phyloP scores from a whole-genome alignment of 2,797 vertebrate species.

The Cyclura pinguis region DNA sequence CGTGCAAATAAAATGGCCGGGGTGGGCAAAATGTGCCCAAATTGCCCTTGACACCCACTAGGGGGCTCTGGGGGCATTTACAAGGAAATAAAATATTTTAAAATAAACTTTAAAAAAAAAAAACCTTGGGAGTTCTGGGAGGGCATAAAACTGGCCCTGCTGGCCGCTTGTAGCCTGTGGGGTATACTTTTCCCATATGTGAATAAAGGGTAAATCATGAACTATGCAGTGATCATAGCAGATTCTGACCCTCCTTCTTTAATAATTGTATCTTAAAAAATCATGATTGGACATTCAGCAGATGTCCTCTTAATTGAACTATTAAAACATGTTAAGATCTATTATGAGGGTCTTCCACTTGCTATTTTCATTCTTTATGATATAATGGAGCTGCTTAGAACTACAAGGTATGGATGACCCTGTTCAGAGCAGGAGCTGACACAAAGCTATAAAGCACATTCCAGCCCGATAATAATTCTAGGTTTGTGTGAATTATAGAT shows the following conservation, averaged over 20 bases:
- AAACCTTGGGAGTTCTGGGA: too few species aligned
- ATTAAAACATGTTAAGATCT: constrained; percentile 2
- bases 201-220: too few species aligned
- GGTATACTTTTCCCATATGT: background rate
- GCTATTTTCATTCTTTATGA: constrained; percentile 5
- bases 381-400: background rate
- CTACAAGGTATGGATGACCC: background rate
- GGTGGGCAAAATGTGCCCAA: too few species aligned
- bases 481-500: background rate
- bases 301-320: constrained; percentile 9
- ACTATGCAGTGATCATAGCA: background rate
- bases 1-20: too few species aligned
- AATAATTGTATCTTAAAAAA: constrained; percentile 6
- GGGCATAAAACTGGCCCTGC: too few species aligned
- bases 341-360: background rate
- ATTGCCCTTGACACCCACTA: too few species aligned
- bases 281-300: background rate
- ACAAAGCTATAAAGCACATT: constrained; percentile 7
- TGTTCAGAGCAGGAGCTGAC: constrained; percentile 2
- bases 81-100: too few species aligned
- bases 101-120: too few species aligned
- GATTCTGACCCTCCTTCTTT: background rate
- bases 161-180: too few species aligned
- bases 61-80: too few species aligned
- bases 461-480: background rate